phyloP scores from a whole-genome alignment of 2,113 vertebrate genomes.

The Hippocampus barbouri region DNA sequence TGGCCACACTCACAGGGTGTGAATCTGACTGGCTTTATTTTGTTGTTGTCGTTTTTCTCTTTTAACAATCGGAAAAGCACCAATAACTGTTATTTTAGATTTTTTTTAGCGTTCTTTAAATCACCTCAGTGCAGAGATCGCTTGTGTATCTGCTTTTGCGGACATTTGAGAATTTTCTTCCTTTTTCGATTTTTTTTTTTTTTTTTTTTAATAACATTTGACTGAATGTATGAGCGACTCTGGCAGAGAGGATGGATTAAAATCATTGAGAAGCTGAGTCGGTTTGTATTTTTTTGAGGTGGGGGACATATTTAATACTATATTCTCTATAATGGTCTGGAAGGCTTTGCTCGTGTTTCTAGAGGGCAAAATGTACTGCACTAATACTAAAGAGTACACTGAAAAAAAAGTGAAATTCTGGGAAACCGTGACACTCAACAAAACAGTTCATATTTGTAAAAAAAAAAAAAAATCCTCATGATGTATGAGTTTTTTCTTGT shows the following conservation, averaged over 20 bases:
- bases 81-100: constrained; percentile 2
- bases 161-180: background rate
- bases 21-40: constrained; percentile 5
- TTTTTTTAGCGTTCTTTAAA: constrained; percentile 32
- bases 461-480: too few species aligned
- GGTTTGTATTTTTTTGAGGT: background rate
- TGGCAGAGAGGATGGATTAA: background rate
- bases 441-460: too few species aligned
- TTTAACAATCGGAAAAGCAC: constrained; percentile 42
- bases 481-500: too few species aligned
- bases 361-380: too few species aligned
- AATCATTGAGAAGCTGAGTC: background rate
- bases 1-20: background rate
- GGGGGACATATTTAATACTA: too few species aligned
- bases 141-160: constrained; percentile 26
- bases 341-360: too few species aligned
- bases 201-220: constrained; percentile 14
- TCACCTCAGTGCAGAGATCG: constrained; percentile 2
- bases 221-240: background rate
- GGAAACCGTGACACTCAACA: too few species aligned
- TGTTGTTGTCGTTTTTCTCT: constrained; percentile 10
- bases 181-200: constrained; percentile 18
- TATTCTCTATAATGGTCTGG: too few species aligned
- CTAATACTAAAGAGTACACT: too few species aligned
- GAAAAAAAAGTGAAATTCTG: too few species aligned